Evolutionary conservation across 2,113 vertebrate species (phyloP), one percentile per base, ranked within the genome.

Genomic region (Phaethornis superciliosus): DNA sequence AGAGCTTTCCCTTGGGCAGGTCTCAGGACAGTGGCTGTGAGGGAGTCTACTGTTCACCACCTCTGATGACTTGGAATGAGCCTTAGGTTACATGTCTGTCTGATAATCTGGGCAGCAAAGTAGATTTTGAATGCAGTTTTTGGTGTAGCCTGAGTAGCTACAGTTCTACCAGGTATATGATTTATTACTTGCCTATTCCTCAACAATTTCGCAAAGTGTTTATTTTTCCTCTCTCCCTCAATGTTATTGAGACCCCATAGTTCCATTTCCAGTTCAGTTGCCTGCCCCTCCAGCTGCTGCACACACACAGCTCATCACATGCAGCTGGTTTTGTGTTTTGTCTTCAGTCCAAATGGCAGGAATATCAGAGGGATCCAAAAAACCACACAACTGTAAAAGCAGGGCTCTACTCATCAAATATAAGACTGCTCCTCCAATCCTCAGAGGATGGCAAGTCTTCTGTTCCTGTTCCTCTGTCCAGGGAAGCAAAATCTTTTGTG

Each of bases 271-370:
- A 86, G 28, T 42, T 85, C 33, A 51, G 28, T 4, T 67, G 32
- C 80, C 81, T 70, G 54, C 15, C n/a, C 23, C 46, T 40, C 6
- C 23, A 56, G 2, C 20, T 74, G 56, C 54, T 32, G 62, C n/a
- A n/a, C n/a, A n/a, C 37, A 56, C 56, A 52, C 37, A 15, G 18
- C 22, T 81, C 59, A 60, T 12, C 33, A 44, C n/a, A 2, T 23
- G 59, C 20, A 79, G 56, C 40, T 16, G 27, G 47, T 85, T 68
- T 19, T 24, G 5, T 67, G 37, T 54, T 81, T 49, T 64, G 60
- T 46, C 65, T 71, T 85, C 69, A 84, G 40, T 78, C 7, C 0
- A 0, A 0, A 59, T 16, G 46, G 26, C 4, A 4, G 52, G 65
- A 93, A 82, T 27, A 78, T 49, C 42, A 20, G 49, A 81, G 5